Base-by-base conservation (phyloP, 2,797 vertebrate genomes). In the Vireo griseus region DNA sequence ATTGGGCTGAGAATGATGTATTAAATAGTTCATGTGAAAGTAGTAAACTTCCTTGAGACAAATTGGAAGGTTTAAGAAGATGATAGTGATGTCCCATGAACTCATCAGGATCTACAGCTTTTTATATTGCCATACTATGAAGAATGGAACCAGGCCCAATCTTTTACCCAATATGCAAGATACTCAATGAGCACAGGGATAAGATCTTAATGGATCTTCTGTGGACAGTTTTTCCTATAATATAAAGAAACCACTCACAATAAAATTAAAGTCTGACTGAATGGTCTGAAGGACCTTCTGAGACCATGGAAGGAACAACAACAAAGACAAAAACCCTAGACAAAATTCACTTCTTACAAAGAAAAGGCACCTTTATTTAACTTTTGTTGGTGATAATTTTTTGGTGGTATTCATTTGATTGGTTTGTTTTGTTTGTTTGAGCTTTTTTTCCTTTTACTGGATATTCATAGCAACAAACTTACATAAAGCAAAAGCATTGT, bases 391-490 rank as follows among this genome's bases (percentile, higher is more conserved):
- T 51, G 10, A 24, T 17, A 21, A 21, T 58, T 65, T 47, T 48
- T 40, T 18, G 33, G 10, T 42, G 6, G 13, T 4, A 29, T 63
- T 61, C 35, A 2, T 13, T 61, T 31, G 0, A 3, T 35, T 63
- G 2, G 0, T n/a, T 33, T 47, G 9, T 25, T 29, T 29, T 50
- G 2, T 5, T 44, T 33, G 1, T 12, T 50, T 78, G 9, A 57
- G 0, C 4, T 42, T 4, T 35, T 42, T 4, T 35, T 20, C 7
- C 6, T 37, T 62, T 72, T 61, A 42, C 14, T 82, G 11, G 12
- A 44, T 79, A 83, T 28, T 25, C 29, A n/a, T 35, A 52, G 7
- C 1, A 61, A 35, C 13, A 81, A 59, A 51, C 9, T 42, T 79
- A 17, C 2, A 26, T 45, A n/a, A 79, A 85, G 1, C 4, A 59